phyloP scores from a whole-genome alignment of 2,113 vertebrate species.

The Struthidea cinerea region DNA sequence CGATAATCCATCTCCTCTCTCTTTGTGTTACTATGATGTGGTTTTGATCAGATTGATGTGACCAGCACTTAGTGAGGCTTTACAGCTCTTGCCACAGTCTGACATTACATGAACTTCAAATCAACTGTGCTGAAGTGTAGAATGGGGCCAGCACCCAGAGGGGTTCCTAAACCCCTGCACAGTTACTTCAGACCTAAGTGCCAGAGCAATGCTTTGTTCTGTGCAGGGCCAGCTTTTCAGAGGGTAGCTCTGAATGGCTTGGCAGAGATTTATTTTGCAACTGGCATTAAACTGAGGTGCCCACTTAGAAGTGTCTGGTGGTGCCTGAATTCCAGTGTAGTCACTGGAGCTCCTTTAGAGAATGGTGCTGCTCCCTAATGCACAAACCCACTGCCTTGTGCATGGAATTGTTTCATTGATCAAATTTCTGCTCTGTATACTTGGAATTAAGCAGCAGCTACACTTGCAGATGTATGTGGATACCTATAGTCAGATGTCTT shows the following conservation, averaged over 20 bases:
- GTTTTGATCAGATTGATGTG: background rate
- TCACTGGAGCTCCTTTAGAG: background rate
- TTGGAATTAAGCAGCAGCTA: background rate
- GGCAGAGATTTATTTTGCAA: background rate
- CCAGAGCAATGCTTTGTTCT: background rate
- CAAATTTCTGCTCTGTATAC: background rate
- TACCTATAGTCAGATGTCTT: background rate
- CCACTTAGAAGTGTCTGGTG: background rate
- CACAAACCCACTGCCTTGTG: accelerated
- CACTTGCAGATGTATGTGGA: background rate
- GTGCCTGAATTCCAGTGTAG: background rate
- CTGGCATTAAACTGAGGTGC: background rate
- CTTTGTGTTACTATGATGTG: background rate
- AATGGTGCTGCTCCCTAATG: background rate
- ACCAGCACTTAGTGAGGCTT: background rate
- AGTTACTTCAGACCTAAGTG: background rate
- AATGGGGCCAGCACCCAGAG: background rate
- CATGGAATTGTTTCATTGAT: background rate
- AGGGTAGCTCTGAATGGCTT: background rate
- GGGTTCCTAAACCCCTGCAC: background rate
- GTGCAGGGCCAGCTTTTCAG: background rate
- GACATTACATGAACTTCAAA: background rate
- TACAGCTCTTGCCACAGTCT: background rate
- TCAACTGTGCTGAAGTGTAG: background rate
- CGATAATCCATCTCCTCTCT: background rate